Percentiles rank a stretch among this genome's conserved stretches.
Evolutionary conservation across 2,888 invertebrate species (phyloP).

Genomic region (Lottia gigantea): DNA sequence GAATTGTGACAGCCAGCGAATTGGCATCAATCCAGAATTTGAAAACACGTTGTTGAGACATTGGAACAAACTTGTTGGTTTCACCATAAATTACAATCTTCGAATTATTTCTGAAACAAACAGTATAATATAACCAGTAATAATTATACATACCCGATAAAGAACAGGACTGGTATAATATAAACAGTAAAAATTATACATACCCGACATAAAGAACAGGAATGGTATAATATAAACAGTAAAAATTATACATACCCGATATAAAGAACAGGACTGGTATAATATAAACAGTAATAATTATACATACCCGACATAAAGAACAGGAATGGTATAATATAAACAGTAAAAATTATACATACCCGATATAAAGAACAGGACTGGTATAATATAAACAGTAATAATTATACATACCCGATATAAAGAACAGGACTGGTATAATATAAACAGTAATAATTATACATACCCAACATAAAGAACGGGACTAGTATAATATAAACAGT

Average conservation of each 20-base stretch:
- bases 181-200: slow-evolving; percentile 23
- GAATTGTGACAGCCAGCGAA: slow-evolving; percentile 27
- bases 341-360: no score
- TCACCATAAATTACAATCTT: slow-evolving; percentile 37
- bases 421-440: slow-evolving; percentile 7
- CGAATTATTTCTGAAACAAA: slow-evolving; percentile 15
- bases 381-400: background rate
- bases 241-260: no score
- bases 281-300: background rate
- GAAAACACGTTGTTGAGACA: slow-evolving; percentile 35
- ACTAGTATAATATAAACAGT: background rate
- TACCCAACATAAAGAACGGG: background rate
- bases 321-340: slow-evolving; percentile 3
- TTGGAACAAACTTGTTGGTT: slow-evolving; percentile 38
- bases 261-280: slow-evolving; percentile 1
- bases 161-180: slow-evolving; percentile 29
- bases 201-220: background rate
- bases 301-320: background rate
- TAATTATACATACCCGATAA: slow-evolving; percentile 16
- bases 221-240: no score
- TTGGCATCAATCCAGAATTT: slow-evolving; percentile 19
- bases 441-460: no score
- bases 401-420: no score
- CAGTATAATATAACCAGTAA: slow-evolving; percentile 1
- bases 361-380: background rate